Percentiles rank a stretch among this genome's conserved stretches.
phyloP scores from a whole-genome alignment of 2,888 invertebrate genomes.

The Crepidodera aurea region DNA sequence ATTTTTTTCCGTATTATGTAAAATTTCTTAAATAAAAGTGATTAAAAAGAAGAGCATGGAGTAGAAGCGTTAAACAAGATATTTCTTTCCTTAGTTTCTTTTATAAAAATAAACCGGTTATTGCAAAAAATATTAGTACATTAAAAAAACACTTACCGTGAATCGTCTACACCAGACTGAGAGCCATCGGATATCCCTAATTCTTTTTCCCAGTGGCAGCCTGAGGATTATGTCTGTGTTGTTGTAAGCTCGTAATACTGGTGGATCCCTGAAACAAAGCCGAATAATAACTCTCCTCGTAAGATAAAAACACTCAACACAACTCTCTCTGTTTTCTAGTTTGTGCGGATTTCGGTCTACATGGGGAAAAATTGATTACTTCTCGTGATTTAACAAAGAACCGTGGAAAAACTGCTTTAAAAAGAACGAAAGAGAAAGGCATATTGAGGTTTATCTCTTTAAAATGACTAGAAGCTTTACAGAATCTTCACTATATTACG shows the following conservation, averaged over 20 bases:
- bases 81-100: too few species aligned
- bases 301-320: constrained; percentile 33
- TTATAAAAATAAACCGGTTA: too few species aligned
- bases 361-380: constrained; percentile 28
- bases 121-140: too few species aligned
- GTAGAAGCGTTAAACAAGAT: too few species aligned
- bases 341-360: constrained; percentile 19
- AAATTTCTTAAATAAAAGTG: too few species aligned
- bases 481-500: too few species aligned
- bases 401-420: constrained; percentile 18
- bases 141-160: constrained; percentile 71
- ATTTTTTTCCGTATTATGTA: too few species aligned
- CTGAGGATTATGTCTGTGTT: constrained; percentile 83
- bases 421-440: background rate
- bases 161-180: constrained; percentile 92
- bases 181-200: constrained; percentile 89
- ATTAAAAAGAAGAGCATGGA: too few species aligned
- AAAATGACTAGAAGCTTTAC: too few species aligned
- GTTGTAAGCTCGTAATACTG: constrained; percentile 76
- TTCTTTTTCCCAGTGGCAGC: constrained; percentile 83
- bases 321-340: constrained; percentile 23
- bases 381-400: constrained; percentile 16
- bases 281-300: constrained; percentile 33
- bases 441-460: background rate
- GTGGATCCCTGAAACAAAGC: constrained; percentile 77